Conservation (phyloP, 2,888 invertebrate species). For the Rugalucina vietnamica region DNA sequence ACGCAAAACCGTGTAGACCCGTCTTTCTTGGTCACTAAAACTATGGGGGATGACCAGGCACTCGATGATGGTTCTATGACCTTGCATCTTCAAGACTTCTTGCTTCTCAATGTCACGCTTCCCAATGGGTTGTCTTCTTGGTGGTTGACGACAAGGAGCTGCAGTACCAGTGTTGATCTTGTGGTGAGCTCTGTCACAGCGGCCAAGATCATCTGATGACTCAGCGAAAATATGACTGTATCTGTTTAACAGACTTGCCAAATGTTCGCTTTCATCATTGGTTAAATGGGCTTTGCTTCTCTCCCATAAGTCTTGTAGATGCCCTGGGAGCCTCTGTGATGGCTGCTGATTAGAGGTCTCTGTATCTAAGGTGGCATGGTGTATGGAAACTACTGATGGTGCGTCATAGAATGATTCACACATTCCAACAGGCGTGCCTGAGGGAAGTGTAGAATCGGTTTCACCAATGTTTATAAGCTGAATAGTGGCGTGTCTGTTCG, state of each 20-base stretch:
- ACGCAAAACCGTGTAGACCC: conserved; percentile 36
- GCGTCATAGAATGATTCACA: neutral
- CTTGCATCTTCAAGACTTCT: conserved; percentile 50
- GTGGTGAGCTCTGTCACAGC: conserved; percentile 31
- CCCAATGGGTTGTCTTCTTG: conserved; percentile 33
- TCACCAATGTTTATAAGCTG: neutral
- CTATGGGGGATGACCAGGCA: conserved; percentile 55
- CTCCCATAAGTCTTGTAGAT: neutral
- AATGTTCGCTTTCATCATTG: neutral
- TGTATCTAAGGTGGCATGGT: neutral
- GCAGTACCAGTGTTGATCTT: conserved; percentile 46
- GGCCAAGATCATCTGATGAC: conserved; percentile 7
- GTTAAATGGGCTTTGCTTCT: neutral
- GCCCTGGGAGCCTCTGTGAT: neutral
- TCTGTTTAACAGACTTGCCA: neutral
- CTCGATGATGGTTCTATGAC: conserved; percentile 32
- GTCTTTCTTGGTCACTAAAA: conserved; percentile 52
- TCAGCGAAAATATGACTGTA: neutral
- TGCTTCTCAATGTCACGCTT: conserved; percentile 36
- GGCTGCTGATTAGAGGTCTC: neutral
- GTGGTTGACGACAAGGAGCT: conserved; percentile 41
- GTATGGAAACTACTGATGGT: neutral
- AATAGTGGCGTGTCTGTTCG: neutral
- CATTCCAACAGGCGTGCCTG: neutral
- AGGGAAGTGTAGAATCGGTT: neutral